These are phyloP conservation scores for Cyaniris semiargus DNA, from an alignment of 2,888 invertebrate species.

Conservation along the genomic window DNA sequence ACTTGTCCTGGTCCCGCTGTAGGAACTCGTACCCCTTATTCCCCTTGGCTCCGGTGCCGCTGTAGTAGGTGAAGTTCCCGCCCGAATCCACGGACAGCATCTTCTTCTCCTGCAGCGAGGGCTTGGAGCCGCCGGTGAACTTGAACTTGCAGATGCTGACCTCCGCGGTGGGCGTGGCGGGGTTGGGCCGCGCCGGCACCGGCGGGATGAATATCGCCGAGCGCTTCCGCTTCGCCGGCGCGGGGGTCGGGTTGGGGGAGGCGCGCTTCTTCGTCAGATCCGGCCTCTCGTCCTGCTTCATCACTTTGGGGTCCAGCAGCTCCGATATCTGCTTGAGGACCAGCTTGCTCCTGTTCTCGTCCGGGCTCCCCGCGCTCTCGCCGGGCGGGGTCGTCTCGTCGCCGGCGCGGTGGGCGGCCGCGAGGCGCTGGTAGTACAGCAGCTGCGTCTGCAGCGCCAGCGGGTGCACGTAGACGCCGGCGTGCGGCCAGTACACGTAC, in stretches of 20 bases:
- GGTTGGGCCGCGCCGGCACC: constrained; percentile 85
- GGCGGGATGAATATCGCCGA: constrained; percentile 93
- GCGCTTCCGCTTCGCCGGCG: constrained; percentile 85
- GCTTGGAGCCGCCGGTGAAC: constrained; percentile 94
- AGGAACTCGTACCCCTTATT: constrained; percentile 91
- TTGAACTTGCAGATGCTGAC: constrained; percentile 96
- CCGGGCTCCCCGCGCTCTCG: constrained; percentile 55
- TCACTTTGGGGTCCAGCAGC: constrained; percentile 70
- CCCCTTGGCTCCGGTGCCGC: constrained; percentile 90
- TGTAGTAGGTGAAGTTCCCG: constrained; percentile 93
- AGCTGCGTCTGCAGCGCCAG: constrained; percentile 86
- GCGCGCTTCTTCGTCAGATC: constrained; percentile 68
- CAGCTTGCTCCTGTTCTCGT: constrained; percentile 70
- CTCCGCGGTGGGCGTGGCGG: constrained; percentile 89
- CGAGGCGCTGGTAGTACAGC: constrained; percentile 87
- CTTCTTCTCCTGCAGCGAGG: constrained; percentile 93
- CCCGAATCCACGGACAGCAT: constrained; percentile 94
- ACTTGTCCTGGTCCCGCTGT: constrained; percentile 83
- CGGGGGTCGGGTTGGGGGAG: constrained; percentile 63
- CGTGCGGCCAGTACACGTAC: constrained; percentile 86
- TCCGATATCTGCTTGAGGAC: constrained; percentile 75
- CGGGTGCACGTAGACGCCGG: constrained; percentile 87
- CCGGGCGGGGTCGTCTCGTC: constrained; percentile 61
- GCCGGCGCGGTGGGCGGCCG: constrained; percentile 73
- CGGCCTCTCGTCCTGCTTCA: constrained; percentile 60